Conservation (phyloP, 64 coral and sea anemone genomes). For the Montipora cactus region DNA sequence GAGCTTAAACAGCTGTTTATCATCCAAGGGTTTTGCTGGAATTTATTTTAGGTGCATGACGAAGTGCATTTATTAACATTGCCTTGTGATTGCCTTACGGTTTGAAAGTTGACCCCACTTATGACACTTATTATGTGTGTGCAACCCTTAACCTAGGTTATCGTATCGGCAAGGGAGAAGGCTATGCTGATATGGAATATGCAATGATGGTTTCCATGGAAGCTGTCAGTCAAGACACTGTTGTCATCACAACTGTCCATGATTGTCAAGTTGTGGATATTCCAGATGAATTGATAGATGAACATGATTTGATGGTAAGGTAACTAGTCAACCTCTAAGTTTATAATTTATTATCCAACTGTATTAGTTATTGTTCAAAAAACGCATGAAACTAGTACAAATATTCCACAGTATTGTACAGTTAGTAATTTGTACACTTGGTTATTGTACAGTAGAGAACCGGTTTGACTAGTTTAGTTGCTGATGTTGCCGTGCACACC, state of each 20-base stretch:
- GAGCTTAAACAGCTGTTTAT: no score
- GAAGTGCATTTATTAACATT: no score
- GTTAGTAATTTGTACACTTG: no score
- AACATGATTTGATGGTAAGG: constrained; percentile 69
- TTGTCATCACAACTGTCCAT: constrained; percentile 73
- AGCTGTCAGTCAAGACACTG: constrained; percentile 62
- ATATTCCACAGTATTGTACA: no score
- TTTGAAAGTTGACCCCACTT: neutral
- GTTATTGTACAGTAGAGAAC: no score
- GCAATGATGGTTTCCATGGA: constrained; percentile 82
- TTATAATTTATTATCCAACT: no score
- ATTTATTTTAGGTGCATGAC: no score
- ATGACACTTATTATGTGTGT: neutral
- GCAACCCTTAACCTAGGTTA: constrained; percentile 15
- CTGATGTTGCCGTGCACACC: no score
- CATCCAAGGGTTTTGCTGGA: no score
- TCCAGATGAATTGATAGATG: constrained; percentile 65
- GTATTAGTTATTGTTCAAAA: no score
- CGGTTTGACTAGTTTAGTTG: no score
- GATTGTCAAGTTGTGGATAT: constrained; percentile 75
- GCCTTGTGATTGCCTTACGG: neutral
- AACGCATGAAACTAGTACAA: no score
- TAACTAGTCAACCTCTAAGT: neutral
- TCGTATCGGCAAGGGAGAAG: constrained; percentile 80
- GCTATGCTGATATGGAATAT: constrained; percentile 90